phyloP scores from a whole-genome alignment of 2,888 invertebrate genomes.

The Maniola hyperantus region DNA sequence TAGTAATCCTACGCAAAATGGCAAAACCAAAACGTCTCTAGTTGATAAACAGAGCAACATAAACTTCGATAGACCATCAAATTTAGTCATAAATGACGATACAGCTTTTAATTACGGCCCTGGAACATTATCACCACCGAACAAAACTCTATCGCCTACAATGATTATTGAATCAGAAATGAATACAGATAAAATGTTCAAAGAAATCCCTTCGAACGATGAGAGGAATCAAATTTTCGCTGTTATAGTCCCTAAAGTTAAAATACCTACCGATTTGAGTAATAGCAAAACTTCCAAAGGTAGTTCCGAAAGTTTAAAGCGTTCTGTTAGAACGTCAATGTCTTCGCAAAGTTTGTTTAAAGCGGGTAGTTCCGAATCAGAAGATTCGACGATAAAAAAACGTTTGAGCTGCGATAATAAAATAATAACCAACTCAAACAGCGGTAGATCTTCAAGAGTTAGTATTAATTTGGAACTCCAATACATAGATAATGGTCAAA shows the following conservation, averaged over 20 bases:
- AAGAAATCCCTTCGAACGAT: slow-evolving; percentile 64
- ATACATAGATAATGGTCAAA: slow-evolving; percentile 63
- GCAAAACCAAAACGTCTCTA: slow-evolving; percentile 57
- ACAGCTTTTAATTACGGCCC: slow-evolving; percentile 62
- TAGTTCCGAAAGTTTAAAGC: slow-evolving; percentile 67
- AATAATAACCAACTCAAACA: slow-evolving; percentile 56
- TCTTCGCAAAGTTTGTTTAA: slow-evolving; percentile 67
- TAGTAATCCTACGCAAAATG: slow-evolving; percentile 44
- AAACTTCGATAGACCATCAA: slow-evolving; percentile 60
- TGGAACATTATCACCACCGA: slow-evolving; percentile 73
- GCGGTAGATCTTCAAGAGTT: slow-evolving; percentile 67
- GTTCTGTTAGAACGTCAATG: slow-evolving; percentile 58
- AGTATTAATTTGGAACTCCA: slow-evolving; percentile 72
- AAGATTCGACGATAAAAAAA: slow-evolving; percentile 73
- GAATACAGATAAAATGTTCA: slow-evolving; percentile 72
- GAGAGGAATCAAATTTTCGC: slow-evolving; percentile 72
- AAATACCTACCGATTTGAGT: slow-evolving; percentile 52
- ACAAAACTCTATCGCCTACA: slow-evolving; percentile 71
- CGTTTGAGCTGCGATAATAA: slow-evolving; percentile 76
- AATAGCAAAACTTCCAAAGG: slow-evolving; percentile 53
- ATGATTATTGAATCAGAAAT: slow-evolving; percentile 68
- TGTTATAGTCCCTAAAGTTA: slow-evolving; percentile 75
- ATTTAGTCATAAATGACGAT: slow-evolving; percentile 61
- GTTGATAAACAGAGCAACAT: slow-evolving; percentile 64
- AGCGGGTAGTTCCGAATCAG: slow-evolving; percentile 67